Evolutionary conservation across 2,797 vertebrate genomes (phyloP).

Genomic region (Chloroceryle inda): DNA sequence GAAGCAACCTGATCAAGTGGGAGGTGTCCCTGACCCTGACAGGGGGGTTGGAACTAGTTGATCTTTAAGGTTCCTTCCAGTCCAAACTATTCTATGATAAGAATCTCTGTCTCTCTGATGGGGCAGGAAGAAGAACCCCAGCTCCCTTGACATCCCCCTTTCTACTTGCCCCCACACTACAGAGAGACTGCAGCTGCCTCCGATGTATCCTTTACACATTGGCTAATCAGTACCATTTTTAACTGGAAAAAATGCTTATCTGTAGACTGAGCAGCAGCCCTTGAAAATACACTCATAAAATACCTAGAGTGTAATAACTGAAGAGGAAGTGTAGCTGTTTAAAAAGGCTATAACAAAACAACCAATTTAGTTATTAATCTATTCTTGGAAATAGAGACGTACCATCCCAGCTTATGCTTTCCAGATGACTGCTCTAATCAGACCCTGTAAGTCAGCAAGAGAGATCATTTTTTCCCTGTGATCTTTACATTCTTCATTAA

Average conservation of each 20-base stretch:
- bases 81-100: not conserved
- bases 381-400: conserved; percentile 15
- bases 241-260: not conserved
- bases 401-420: not conserved
- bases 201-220: not conserved
- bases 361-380: conserved; percentile 39
- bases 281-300: not conserved
- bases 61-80: not conserved
- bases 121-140: not conserved
- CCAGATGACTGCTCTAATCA: conserved; percentile 47
- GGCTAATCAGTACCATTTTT: not conserved
- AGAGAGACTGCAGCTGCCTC: not conserved
- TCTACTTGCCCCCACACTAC: not conserved
- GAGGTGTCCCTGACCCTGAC: not conserved
- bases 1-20: not conserved
- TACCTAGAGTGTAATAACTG: not conserved
- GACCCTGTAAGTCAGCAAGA: not conserved
- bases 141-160: not conserved
- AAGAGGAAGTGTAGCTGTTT: not conserved
- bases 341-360: conserved; percentile 7
- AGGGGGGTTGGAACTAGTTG: not conserved
- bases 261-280: not conserved
- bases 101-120: not conserved
- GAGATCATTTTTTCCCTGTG: not conserved
- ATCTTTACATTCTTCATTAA: conserved; percentile 22